Evolutionary conservation across 2,797 vertebrate genomes (phyloP).

Genomic region (Selene dorsalis): DNA sequence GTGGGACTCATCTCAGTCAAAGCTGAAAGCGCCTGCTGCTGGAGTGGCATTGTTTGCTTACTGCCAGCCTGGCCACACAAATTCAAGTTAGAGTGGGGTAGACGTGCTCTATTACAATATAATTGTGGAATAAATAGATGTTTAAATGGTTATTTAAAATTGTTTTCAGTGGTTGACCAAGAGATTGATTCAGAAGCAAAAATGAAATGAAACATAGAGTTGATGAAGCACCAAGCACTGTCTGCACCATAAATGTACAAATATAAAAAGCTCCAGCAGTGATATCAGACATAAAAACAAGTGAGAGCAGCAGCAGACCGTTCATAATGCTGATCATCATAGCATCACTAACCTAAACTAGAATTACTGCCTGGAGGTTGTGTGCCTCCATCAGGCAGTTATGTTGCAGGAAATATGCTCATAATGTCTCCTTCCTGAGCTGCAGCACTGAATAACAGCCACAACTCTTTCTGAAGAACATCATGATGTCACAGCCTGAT

Average conservation of each 20-base stretch:
- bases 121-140: slow-evolving; percentile 57
- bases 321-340: background rate
- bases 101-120: slow-evolving; percentile 28
- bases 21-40: slow-evolving; percentile 41
- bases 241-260: background rate
- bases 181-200: slow-evolving; percentile 15
- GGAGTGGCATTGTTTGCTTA: slow-evolving; percentile 45
- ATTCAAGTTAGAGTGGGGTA: slow-evolving; percentile 32
- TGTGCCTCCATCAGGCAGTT: no score
- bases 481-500: no score
- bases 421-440: background rate
- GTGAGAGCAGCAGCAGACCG: background rate
- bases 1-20: slow-evolving; percentile 51
- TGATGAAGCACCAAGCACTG: background rate
- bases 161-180: slow-evolving; percentile 23
- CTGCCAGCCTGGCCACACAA: slow-evolving; percentile 33
- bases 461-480: no score
- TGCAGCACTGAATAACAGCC: no score
- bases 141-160: slow-evolving; percentile 45
- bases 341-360: background rate
- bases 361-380: background rate
- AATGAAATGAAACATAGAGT: background rate
- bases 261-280: background rate
- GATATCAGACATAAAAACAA: background rate
- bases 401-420: background rate